A percentile compares a stretch with the other conserved stretches of the same genome.
phyloP scores from a whole-genome alignment of 2,888 invertebrate genomes.

The Margaritifera margaritifera region DNA sequence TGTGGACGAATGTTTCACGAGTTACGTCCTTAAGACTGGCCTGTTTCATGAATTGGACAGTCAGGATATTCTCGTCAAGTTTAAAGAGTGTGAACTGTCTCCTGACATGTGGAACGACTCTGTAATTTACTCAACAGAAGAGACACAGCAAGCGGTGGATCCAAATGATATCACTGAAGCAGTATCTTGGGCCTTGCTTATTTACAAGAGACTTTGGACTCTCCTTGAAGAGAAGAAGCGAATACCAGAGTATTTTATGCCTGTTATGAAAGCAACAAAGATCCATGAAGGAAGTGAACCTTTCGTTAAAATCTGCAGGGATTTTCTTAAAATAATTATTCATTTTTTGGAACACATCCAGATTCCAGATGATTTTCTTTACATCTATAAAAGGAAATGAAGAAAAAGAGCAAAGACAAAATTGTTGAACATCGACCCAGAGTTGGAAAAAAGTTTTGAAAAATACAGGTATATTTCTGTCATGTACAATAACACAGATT shows the following conservation, averaged over 20 bases:
- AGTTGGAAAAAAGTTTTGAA: too few relatives aligned
- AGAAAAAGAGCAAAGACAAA: too few relatives aligned
- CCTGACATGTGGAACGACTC: slow-evolving; percentile 4
- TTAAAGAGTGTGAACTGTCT: background rate
- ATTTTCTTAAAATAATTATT: slow-evolving; percentile 13
- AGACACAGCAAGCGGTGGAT: background rate
- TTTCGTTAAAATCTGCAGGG: slow-evolving; percentile 6
- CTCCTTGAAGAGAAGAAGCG: slow-evolving; percentile 2
- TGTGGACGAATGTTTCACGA: slow-evolving; percentile 11
- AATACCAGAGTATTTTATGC: slow-evolving; percentile 14
- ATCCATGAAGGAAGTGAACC: background rate
- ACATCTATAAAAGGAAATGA: too few relatives aligned
- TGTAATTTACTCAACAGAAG: background rate
- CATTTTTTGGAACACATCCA: slow-evolving; percentile 14
- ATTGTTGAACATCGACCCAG: too few relatives aligned
- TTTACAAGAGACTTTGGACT: slow-evolving; percentile 8
- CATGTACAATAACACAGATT: too few relatives aligned
- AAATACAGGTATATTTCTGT: too few relatives aligned
- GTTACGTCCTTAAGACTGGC: slow-evolving; percentile 15
- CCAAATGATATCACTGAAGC: slow-evolving; percentile 5
- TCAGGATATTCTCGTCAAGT: background rate
- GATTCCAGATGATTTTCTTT: background rate
- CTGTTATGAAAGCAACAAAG: slow-evolving; percentile 13
- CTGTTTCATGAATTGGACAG: slow-evolving; percentile 15
- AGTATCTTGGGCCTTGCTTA: slow-evolving; percentile 7